Base-by-base conservation (phyloP, 1,140 invertebrate genomes). In the Solen grandis region DNA sequence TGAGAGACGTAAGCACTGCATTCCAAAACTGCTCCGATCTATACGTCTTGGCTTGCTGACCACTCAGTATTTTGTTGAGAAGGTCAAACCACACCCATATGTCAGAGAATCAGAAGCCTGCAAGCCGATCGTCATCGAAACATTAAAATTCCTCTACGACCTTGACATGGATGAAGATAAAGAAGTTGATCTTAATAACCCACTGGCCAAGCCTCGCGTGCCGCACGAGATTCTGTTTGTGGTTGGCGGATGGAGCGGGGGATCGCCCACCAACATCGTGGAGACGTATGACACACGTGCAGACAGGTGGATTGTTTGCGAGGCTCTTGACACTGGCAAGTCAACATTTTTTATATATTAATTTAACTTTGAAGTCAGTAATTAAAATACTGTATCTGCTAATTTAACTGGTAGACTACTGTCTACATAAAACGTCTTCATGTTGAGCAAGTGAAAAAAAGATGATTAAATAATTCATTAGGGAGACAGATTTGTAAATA, bases 1-100 rank as follows among this genome's bases (percentile, higher is more conserved):
- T 22, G 95, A 96, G 0, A 97, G 97, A 88, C 92, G 98, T 70
- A 94, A 97, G 33, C 95, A 96, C 83, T 96, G 98, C 83, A 95
- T 97, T 5, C 94, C 95, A 0, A 93, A 94, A 36, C 91, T 98
- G 0, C 95, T 98, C 94, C 94, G 94, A 50, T 95, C 95, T 70
- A 85, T 91, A 22, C 94, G 97, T 25, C 93, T 98, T 1, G 97
- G 97, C 5, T 92, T 98, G 0, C 93, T 98, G 85, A 96, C 97
- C 69, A 97, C 96, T 0, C 95, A 96, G 85, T 96, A 94, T 86
- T 96, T 96, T 86, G 90, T 96, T 29, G 95, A 96, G 85, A 94
- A 88, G 76, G 87, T 91, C 2, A 89, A 94, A 94, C 72, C 94
- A 94, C 90, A 94, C 92, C 10, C 95, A 94, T 86, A 95, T 76